Base-by-base conservation (phyloP, 2,888 invertebrate genomes). In the Creontiades dilutus region DNA sequence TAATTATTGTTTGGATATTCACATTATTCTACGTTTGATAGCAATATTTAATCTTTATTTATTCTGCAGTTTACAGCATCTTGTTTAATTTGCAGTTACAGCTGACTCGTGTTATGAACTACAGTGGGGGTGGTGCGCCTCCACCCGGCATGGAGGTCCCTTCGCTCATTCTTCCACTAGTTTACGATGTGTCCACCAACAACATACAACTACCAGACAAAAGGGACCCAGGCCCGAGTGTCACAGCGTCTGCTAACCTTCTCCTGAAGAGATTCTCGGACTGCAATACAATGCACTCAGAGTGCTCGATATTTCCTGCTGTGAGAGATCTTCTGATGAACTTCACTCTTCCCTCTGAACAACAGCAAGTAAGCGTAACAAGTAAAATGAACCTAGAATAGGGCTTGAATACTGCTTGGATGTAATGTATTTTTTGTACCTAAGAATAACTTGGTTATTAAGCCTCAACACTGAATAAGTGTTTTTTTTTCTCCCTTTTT, bases 301-400 rank as follows among this genome's bases (percentile, higher is more conserved):
- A 98, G 93, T 98, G 98, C 93, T 97, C 98, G 19, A 95, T 99
- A 89, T 98, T 97, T 93, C 98, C 98, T 48, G 98, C 98, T 27
- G 96, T 99, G 82, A 95, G 98, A 91, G 98, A 99, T 94, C 94
- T 99, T 90, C 94, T 99, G 88, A 95, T 96, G 61, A 98, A 97
- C 94, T 95, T 99, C 92, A 95, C 96, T 76, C 94, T 98, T 91
- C 97, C 97, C 82, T 96, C 96, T 48, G 97, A 97, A 93, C 95
- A 95, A 47, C 95, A 96, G 61, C 91, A 91, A 91, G 91, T 92
- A 75, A 86, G 85, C 16, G 1, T 52, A 37, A 37, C 37, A 4
- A 37, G 37, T 37, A 37, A 37, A 37, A 37, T 37, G 7, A 37
- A 7, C 37, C 7, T 7, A 4, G 37, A 37, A 37, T n/a, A n/a